Evolutionary conservation across 2,113 vertebrate genomes (phyloP).

Genomic region (Eptesicus fuscus): DNA sequence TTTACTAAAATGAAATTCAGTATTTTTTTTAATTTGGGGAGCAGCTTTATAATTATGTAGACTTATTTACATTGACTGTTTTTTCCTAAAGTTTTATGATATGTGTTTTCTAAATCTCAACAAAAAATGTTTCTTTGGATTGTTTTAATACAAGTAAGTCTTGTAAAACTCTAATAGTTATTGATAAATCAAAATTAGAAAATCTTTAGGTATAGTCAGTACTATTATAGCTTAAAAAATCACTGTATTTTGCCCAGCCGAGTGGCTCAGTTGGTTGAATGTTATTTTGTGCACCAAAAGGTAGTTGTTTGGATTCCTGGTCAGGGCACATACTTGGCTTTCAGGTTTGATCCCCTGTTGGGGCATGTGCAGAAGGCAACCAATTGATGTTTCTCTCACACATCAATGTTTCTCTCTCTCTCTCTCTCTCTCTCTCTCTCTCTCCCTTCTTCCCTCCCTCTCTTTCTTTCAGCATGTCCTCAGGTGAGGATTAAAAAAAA

Average conservation of each 20-base stretch:
- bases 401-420: not conserved
- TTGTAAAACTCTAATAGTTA: not conserved
- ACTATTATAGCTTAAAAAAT: not conserved
- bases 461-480: not conserved
- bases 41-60: not conserved
- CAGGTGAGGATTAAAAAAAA: not conserved
- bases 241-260: not conserved
- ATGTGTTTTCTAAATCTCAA: not conserved
- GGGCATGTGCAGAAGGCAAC: not conserved
- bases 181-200: not conserved
- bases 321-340: not conserved
- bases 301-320: not conserved
- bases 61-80: not conserved
- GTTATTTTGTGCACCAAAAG: not conserved
- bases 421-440: not conserved
- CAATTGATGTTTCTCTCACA: not conserved
- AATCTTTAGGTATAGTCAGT: not conserved
- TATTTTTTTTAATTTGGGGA: not conserved
- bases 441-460: too few relatives aligned
- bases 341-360: not conserved
- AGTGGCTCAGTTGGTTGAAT: not conserved
- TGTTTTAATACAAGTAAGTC: not conserved
- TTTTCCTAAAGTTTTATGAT: not conserved
- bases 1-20: not conserved
- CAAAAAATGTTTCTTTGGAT: not conserved